Evolutionary conservation across 2,797 vertebrate species (phyloP).

Genomic region (Alca torda): DNA sequence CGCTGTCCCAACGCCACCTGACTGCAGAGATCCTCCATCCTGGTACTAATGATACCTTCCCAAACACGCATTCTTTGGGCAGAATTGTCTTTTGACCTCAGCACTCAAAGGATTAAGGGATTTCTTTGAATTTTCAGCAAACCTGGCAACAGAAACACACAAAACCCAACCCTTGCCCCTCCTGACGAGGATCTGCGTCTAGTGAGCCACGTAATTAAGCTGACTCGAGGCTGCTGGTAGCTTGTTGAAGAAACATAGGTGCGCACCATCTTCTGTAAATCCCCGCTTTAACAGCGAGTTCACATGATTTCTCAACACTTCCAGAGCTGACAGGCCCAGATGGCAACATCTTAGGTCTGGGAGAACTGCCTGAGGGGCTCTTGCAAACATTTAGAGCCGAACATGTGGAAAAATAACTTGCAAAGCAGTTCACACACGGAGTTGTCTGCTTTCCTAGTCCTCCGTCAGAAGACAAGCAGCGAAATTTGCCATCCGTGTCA

Average conservation of each 20-base stretch:
- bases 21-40: background rate
- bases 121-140: conserved; percentile 35
- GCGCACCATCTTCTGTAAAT: conserved; percentile 27
- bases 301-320: conserved; percentile 42
- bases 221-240: background rate
- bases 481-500: background rate
- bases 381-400: conserved; percentile 53
- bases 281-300: conserved; percentile 21
- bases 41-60: background rate
- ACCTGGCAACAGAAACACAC: background rate
- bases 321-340: conserved; percentile 52
- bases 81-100: background rate
- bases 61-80: background rate
- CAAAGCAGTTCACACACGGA: background rate
- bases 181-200: background rate
- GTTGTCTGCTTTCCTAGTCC: background rate
- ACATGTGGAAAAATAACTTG: conserved; percentile 45
- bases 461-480: background rate
- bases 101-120: background rate
- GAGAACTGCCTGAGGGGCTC: conserved; percentile 34
- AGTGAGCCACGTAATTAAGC: background rate
- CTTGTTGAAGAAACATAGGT: conserved; percentile 17
- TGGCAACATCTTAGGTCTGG: conserved; percentile 55
- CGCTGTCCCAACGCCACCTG: fast-evolving
- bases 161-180: conserved; percentile 9